phyloP scores from a whole-genome alignment of 92 coral and sea anemone genomes.

The Epizoanthus stellaris region DNA sequence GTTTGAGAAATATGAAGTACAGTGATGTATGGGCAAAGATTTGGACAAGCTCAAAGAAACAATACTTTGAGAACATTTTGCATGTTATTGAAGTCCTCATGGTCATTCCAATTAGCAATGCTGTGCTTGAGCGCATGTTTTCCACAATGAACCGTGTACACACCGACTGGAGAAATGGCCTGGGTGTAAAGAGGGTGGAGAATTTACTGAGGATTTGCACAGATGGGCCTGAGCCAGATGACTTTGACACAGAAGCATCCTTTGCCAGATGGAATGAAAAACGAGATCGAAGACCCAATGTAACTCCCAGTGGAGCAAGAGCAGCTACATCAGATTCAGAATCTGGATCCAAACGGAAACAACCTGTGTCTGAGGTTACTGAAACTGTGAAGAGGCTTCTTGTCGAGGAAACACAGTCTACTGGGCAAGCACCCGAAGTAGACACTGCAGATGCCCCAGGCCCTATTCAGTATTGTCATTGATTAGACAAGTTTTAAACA shows the following conservation, averaged over 20 bases:
- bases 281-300: conserved; percentile 42
- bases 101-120: conserved; percentile 23
- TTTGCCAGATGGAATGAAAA: conserved; percentile 42
- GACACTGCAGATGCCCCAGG: too few species aligned
- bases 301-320: conserved; percentile 19
- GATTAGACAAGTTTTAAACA: too few species aligned
- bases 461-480: too few species aligned
- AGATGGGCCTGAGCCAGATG: conserved; percentile 31
- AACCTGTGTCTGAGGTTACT: conserved; percentile 35
- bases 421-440: too few species aligned
- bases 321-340: background rate
- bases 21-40: conserved; percentile 47
- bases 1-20: conserved; percentile 13
- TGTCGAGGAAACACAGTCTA: too few species aligned
- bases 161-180: conserved; percentile 46
- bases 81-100: conserved; percentile 37
- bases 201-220: conserved; percentile 29
- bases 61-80: conserved; percentile 30
- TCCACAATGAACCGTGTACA: conserved; percentile 38
- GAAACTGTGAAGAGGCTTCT: background rate
- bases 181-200: conserved; percentile 50
- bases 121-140: conserved; percentile 16
- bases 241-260: conserved; percentile 37
- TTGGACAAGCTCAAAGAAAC: conserved; percentile 32
- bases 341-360: conserved; percentile 40